Conservation (phyloP, 2,113 vertebrate species). For the Gopherus flavomarginatus region DNA sequence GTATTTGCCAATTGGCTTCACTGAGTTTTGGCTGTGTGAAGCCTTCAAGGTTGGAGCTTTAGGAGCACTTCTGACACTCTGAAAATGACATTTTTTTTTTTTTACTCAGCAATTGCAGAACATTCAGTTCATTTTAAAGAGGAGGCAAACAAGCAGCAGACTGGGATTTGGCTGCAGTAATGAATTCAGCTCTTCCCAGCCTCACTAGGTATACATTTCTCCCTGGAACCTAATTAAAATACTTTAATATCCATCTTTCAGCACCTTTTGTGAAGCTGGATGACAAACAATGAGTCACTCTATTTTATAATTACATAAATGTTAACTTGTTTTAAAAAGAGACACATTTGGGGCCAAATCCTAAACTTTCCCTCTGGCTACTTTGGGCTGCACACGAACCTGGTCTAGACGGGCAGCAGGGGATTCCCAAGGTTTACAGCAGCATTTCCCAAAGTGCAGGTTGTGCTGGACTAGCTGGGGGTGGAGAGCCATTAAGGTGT, state of each 20-base stretch:
- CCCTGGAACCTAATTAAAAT: conserved; percentile 31
- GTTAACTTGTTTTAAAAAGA: neutral
- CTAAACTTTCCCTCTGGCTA: neutral
- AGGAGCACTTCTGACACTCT: conserved; percentile 26
- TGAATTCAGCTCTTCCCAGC: conserved; percentile 37
- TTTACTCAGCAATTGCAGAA: conserved; percentile 16
- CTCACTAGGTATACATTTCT: conserved; percentile 16
- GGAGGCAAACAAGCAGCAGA: conserved; percentile 41
- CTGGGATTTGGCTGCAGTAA: neutral
- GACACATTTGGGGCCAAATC: neutral
- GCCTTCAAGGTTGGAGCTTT: accelerated
- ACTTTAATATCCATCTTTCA: conserved; percentile 15
- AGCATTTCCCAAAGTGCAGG: neutral
- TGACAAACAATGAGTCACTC: neutral
- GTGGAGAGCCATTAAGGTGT: neutral
- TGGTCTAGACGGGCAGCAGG: neutral
- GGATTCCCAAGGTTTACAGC: neutral
- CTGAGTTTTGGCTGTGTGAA: neutral
- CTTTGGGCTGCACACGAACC: neutral
- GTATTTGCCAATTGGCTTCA: neutral
- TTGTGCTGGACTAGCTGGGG: neutral
- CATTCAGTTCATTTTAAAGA: conserved; percentile 21
- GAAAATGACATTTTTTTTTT: neutral
- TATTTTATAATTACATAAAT: neutral
- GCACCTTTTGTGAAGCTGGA: conserved; percentile 27